Percentiles rank a stretch among this genome's conserved stretches.
These are phyloP conservation scores for Quiscalus mexicanus DNA, from an alignment of 2,113 vertebrate species.

Conservation along the genomic window DNA sequence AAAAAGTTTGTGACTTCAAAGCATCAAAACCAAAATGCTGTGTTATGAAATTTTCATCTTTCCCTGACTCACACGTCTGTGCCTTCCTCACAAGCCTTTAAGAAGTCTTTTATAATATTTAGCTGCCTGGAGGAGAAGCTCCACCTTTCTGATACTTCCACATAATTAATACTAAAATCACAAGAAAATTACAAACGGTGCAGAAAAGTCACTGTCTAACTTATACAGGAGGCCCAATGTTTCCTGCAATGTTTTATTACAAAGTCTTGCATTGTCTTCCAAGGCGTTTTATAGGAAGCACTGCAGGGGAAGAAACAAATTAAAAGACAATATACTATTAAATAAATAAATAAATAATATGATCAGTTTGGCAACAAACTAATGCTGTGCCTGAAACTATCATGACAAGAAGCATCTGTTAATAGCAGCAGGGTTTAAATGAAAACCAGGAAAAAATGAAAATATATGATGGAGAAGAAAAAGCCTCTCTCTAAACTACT, in stretches of 20 bases:
- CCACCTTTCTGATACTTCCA: not conserved
- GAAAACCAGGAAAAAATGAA: not conserved
- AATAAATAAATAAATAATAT: not conserved
- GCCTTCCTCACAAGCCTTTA: not conserved
- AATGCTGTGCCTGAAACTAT: not conserved
- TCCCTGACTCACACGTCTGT: not conserved
- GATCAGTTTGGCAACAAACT: not conserved
- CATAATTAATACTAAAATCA: not conserved
- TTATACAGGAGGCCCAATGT: not conserved
- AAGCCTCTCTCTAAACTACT: not conserved
- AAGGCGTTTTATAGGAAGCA: not conserved
- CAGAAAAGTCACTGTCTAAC: not conserved
- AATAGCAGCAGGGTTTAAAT: not conserved
- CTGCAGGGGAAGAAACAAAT: not conserved
- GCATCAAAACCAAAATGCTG: not conserved
- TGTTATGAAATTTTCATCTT: not conserved
- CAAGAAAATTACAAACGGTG: not conserved
- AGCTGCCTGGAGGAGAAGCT: not conserved
- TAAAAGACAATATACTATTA: not conserved
- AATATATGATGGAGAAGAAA: not conserved
- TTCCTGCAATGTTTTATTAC: not conserved
- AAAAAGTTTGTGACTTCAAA: not conserved
- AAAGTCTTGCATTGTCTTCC: not conserved
- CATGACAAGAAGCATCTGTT: not conserved
- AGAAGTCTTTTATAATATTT: not conserved